Percentiles rank a stretch among this genome's conserved stretches.
Conservation (phyloP, 2,888 invertebrate genomes). For the Mactromeris polynyma region DNA sequence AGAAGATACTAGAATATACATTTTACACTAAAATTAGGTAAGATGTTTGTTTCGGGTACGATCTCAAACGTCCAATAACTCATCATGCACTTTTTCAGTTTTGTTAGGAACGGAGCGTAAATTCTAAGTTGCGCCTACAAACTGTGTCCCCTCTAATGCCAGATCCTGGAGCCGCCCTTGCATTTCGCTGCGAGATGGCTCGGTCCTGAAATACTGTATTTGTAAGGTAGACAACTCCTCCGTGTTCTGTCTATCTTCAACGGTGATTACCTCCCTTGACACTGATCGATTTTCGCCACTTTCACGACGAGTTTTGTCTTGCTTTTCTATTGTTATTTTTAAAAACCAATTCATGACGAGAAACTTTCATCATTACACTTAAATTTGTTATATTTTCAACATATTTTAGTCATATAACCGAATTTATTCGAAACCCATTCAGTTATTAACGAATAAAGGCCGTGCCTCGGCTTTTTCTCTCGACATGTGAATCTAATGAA, state of each 20-base stretch:
- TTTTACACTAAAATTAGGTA: too few species aligned
- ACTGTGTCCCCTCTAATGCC: too few species aligned
- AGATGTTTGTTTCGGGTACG: too few species aligned
- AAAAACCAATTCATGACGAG: not conserved
- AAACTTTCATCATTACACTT: not conserved
- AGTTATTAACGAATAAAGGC: not conserved
- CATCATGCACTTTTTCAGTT: too few species aligned
- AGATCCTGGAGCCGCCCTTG: too few species aligned
- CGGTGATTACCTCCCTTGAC: not conserved
- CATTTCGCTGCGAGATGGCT: too few species aligned
- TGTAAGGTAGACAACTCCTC: not conserved
- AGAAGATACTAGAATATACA: too few species aligned
- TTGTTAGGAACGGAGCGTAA: too few species aligned
- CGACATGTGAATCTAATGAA: constrained; percentile 67
- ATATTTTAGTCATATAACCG: not conserved
- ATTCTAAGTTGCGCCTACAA: too few species aligned
- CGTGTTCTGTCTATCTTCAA: not conserved
- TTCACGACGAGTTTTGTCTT: constrained; percentile 8
- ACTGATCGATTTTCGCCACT: constrained; percentile 7
- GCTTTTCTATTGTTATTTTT: constrained; percentile 5
- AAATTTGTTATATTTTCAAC: not conserved
- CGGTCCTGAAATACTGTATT: too few species aligned
- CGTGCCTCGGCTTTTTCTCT: not conserved
- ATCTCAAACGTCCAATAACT: too few species aligned
- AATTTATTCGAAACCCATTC: not conserved